phyloP scores from a whole-genome alignment of 2,113 vertebrate species.

The Etia nguti region DNA sequence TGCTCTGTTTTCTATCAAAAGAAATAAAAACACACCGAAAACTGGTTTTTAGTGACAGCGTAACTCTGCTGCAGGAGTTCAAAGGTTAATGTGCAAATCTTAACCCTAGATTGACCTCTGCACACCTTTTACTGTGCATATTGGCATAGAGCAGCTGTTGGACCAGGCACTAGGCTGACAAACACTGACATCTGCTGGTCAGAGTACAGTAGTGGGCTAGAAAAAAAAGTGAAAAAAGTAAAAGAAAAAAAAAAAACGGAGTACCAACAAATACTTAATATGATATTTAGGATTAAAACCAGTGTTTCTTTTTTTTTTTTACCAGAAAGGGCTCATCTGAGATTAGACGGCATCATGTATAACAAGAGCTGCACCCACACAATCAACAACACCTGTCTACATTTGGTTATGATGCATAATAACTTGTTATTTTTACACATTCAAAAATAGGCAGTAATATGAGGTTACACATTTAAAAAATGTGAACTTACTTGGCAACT shows the following conservation, averaged over 20 bases:
- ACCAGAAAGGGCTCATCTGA: background rate
- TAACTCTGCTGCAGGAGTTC: background rate
- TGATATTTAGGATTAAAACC: background rate
- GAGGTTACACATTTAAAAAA: background rate
- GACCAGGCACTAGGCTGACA: background rate
- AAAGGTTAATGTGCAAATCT: background rate
- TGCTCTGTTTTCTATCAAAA: background rate
- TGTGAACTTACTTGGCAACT: slow-evolving; percentile 67
- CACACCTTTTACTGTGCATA: background rate
- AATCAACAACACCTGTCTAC: background rate
- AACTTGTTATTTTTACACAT: background rate
- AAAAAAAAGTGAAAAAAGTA: background rate
- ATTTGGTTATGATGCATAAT: background rate
- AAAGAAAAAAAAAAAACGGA: background rate
- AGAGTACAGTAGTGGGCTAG: background rate
- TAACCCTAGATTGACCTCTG: slow-evolving; percentile 6
- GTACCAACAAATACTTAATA: background rate
- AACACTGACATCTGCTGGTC: slow-evolving; percentile 62
- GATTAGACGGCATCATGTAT: background rate
- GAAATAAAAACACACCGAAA: background rate
- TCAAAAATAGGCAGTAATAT: background rate
- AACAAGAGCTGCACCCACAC: background rate
- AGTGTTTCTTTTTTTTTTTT: background rate
- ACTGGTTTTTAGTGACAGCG: background rate
- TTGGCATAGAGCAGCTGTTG: background rate